A percentile compares a stretch with the other conserved stretches of the same genome.
These are phyloP conservation scores for Oligia strigilis DNA, from an alignment of 2,888 invertebrate species.

Conservation along the genomic window DNA sequence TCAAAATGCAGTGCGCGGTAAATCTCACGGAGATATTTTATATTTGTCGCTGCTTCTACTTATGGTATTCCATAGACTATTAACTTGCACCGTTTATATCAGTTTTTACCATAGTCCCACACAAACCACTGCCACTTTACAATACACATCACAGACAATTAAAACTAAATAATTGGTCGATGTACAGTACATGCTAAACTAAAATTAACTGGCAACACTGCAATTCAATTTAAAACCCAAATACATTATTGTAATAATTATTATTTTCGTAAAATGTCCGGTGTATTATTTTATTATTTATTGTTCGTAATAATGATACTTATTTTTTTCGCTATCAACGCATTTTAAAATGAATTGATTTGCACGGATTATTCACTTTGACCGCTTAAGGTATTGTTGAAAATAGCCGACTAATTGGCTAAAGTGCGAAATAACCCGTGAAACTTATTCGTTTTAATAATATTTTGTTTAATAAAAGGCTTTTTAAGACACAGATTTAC, in stretches of 20 bases:
- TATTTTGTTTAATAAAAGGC: slow-evolving; percentile 19
- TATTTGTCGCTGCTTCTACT: no score
- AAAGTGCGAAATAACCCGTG: slow-evolving; percentile 25
- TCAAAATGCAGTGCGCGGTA: no score
- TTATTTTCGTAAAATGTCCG: slow-evolving; percentile 26
- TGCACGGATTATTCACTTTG: slow-evolving; percentile 35
- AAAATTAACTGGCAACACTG: slow-evolving; percentile 57
- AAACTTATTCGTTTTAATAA: slow-evolving; percentile 14
- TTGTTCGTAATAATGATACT: slow-evolving; percentile 42
- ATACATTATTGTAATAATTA: slow-evolving; percentile 14
- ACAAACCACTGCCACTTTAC: slow-evolving; percentile 25
- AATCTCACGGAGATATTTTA: no score
- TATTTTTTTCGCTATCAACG: slow-evolving; percentile 21
- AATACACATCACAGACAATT: slow-evolving; percentile 31
- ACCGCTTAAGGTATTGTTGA: not conserved
- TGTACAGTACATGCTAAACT: slow-evolving; percentile 54
- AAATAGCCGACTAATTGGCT: not conserved
- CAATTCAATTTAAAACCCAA: slow-evolving; percentile 44
- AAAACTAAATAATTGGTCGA: slow-evolving; percentile 65
- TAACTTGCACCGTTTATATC: not conserved
- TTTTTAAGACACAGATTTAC: slow-evolving; percentile 10
- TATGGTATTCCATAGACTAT: not conserved
- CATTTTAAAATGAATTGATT: slow-evolving; percentile 26
- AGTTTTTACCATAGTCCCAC: not conserved
- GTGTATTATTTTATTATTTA: slow-evolving; percentile 37